A percentile compares a stretch with the other conserved stretches of the same genome.
Evolutionary conservation across 2,113 vertebrate species (phyloP).

Genomic region (Coturnix japonica): DNA sequence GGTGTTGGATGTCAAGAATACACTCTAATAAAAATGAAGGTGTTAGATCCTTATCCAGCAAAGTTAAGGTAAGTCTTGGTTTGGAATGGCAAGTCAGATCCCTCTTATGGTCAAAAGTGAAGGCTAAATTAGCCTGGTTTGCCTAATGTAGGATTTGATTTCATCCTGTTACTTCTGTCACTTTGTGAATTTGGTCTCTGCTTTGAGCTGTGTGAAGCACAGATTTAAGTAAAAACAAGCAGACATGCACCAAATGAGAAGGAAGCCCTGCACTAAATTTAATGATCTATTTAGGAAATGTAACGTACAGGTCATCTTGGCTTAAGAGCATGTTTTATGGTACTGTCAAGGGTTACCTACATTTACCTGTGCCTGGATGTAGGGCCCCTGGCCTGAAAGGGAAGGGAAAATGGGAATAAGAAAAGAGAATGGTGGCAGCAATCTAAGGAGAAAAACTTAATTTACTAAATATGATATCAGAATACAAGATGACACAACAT

Average conservation of each 20-base stretch:
- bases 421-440: too few relatives aligned
- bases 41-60: slow-evolving; percentile 90
- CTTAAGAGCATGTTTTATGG: neutral
- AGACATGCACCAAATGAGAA: too few relatives aligned
- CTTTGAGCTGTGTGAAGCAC: neutral
- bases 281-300: neutral
- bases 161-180: neutral
- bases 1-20: slow-evolving; percentile 98
- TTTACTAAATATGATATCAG: too few relatives aligned
- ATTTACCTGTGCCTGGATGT: too few relatives aligned
- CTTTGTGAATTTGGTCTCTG: neutral
- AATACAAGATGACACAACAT: too few relatives aligned
- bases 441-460: too few relatives aligned
- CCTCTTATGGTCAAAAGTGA: neutral
- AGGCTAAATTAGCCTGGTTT: neutral
- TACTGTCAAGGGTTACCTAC: too few relatives aligned
- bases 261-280: neutral
- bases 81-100: neutral
- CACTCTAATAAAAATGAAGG: slow-evolving; percentile 94
- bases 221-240: neutral
- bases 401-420: too few relatives aligned
- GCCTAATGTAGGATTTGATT: neutral
- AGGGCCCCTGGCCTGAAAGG: too few relatives aligned
- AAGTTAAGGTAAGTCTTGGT: slow-evolving; percentile 87
- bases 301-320: neutral